phyloP scores from a whole-genome alignment of 2,888 invertebrate species.

The Conchocele bisecta region DNA sequence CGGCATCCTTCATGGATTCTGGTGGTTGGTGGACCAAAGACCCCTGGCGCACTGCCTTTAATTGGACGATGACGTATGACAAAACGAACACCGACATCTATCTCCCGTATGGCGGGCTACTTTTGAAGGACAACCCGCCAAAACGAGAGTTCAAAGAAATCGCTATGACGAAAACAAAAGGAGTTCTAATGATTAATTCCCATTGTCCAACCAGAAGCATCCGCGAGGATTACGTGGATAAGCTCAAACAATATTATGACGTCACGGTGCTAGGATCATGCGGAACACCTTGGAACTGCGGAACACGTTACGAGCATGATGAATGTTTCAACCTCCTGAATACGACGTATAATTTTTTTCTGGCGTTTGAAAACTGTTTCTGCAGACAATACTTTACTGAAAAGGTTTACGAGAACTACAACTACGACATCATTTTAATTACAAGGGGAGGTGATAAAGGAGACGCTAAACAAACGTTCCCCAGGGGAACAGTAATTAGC shows the following conservation, averaged over 20 bases:
- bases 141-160: constrained; percentile 30
- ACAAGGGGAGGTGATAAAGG: constrained; percentile 29
- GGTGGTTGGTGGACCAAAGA: constrained; percentile 22
- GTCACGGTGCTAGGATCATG: constrained; percentile 25
- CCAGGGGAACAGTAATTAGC: constrained; percentile 23
- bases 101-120: constrained; percentile 47
- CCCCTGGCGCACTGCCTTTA: constrained; percentile 41
- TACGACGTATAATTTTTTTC: constrained; percentile 27
- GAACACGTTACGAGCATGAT: constrained; percentile 29
- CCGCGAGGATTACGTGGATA: constrained; percentile 15
- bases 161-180: constrained; percentile 26
- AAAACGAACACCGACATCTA: constrained; percentile 41
- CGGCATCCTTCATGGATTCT: constrained; percentile 15
- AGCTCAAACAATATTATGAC: constrained; percentile 7
- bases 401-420: constrained; percentile 47
- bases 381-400: constrained; percentile 47
- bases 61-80: constrained; percentile 56
- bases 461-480: constrained; percentile 9
- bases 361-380: constrained; percentile 45
- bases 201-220: constrained; percentile 14
- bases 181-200: constrained; percentile 38
- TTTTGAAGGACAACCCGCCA: constrained; percentile 9
- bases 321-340: constrained; percentile 39
- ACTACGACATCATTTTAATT: constrained; percentile 39
- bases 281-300: constrained; percentile 42